These are phyloP conservation scores for Eupithecia abbreviata DNA, from an alignment of 2,888 invertebrate genomes.

Conservation along the genomic window DNA sequence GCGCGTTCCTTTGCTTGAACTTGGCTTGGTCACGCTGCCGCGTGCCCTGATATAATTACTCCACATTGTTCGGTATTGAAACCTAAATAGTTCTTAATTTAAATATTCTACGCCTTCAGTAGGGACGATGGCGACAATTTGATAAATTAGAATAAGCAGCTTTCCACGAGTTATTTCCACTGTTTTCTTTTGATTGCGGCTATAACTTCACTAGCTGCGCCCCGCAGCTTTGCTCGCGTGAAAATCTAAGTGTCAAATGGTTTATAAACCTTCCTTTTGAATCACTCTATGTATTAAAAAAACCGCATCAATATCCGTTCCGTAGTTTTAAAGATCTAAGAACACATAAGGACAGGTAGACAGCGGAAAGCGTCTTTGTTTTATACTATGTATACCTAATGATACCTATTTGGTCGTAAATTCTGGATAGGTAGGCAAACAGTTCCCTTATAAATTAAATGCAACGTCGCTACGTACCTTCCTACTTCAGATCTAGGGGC, in stretches of 20 bases:
- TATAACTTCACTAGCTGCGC: not conserved
- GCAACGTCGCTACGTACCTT: constrained; percentile 42
- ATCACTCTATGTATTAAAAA: no score
- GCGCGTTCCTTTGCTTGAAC: no score
- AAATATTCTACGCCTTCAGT: not conserved
- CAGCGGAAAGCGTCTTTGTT: no score
- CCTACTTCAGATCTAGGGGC: constrained; percentile 38
- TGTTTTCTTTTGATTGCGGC: not conserved
- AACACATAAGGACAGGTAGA: no score
- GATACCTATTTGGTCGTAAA: not conserved
- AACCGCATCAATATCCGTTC: no score
- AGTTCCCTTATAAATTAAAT: constrained; percentile 26
- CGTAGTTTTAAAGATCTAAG: no score
- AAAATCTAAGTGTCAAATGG: no score
- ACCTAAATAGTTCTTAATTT: not conserved
- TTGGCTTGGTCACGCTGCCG: no score
- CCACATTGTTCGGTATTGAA: not conserved
- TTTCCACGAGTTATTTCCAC: not conserved
- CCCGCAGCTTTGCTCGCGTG: no score
- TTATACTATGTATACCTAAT: no score
- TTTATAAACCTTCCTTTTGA: no score
- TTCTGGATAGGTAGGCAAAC: not conserved
- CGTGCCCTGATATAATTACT: not conserved
- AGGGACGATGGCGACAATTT: not conserved
- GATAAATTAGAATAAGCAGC: not conserved